Base-by-base conservation (phyloP, 2,888 invertebrate species). In the Subacronicta megacephala region DNA sequence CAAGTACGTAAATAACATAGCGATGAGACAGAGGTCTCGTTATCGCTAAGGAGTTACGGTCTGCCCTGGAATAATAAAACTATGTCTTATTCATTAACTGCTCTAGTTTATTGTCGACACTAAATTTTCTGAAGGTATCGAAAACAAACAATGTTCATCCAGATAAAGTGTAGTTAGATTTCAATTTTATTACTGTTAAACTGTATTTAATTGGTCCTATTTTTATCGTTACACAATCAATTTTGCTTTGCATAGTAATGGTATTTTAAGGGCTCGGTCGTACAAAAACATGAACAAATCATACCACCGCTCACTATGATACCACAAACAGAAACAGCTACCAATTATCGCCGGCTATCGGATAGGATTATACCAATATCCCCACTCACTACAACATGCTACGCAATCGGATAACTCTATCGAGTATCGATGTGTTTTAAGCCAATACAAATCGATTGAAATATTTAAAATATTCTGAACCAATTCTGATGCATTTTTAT, bases 1-100 rank as follows among this genome's bases (percentile, higher is more conserved):
- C 91, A 89, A 83, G 78, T 72, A 80, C 80, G 82, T 87, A 88
- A 89, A 88, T 85, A 86, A 81, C 83, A 77, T 73, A 68, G 78
- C 80, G 77, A 83, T 83, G 83, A 83, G 85, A 80, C 82, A 81
- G 80, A 81, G 75, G 72, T 75, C 80, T 81, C 81, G 82, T 81
- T 84, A 84, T 85, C 83, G 66, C 81, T 72, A 76, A 83, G 77
- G 77, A 87, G 78, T 82, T 82, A 85, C 78, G 82, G 68, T 70
- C 73, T 75, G 60, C 57, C 66, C 64, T 65, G 56, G 71, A 80
- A 75, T 75, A 84, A 80, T 77, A 80, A 75, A 80, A 78, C 75
- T 76, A 79, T 78, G 74, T 76, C 67, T 78, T 73, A 72, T 71
- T 69, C 59, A 69, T 74, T 74, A 65, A 59, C 52, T 53, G 23